phyloP scores from a whole-genome alignment of 2,113 vertebrate genomes.

The Nematolebias whitei region DNA sequence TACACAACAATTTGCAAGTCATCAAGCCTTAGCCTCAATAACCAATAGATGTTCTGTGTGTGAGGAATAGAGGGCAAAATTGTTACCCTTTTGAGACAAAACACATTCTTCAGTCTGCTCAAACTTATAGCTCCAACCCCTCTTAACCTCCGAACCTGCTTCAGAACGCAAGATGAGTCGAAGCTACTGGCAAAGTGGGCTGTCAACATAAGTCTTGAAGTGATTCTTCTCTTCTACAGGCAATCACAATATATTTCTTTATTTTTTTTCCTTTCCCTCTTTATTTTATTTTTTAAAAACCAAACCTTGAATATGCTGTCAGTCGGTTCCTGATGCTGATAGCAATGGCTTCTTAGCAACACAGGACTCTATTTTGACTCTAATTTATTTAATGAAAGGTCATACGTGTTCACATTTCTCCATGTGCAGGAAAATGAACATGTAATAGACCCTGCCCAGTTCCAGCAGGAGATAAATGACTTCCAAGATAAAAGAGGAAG shows the following conservation, averaged over 20 bases:
- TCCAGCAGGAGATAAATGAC: constrained; percentile 69
- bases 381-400: constrained; percentile 64
- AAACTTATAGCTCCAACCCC: constrained; percentile 45
- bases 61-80: constrained; percentile 49
- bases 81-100: constrained; percentile 46
- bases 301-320: constrained; percentile 36
- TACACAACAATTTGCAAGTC: constrained; percentile 43
- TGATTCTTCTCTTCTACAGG: constrained; percentile 54
- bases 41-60: constrained; percentile 16
- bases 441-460: constrained; percentile 55
- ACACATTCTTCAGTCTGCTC: constrained; percentile 52
- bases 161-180: constrained; percentile 59
- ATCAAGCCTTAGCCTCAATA: constrained; percentile 25
- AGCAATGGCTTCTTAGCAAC: constrained; percentile 45
- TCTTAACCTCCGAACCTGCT: constrained; percentile 55
- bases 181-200: constrained; percentile 59
- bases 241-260: constrained; percentile 20
- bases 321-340: constrained; percentile 17
- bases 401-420: constrained; percentile 54
- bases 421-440: constrained; percentile 49
- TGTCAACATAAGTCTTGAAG: constrained; percentile 70
- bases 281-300: constrained; percentile 1
- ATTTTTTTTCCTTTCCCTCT: background rate
- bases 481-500: constrained; percentile 70
- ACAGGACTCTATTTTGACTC: constrained; percentile 50